These are phyloP conservation scores for Encarsia formosa DNA, from an alignment of 2,888 invertebrate genomes.

Conservation along the genomic window DNA sequence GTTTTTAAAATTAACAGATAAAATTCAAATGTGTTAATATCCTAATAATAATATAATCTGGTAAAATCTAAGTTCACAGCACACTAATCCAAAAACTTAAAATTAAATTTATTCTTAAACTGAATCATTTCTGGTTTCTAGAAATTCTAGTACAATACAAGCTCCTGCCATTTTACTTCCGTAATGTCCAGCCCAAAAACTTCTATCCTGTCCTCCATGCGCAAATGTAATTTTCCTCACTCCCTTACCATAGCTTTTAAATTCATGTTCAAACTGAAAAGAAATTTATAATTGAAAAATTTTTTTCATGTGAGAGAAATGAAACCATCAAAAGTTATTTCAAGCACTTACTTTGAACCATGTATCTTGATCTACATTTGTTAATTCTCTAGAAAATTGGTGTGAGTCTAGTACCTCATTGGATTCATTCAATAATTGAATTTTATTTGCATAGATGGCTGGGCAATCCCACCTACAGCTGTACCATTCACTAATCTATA, in stretches of 20 bases:
- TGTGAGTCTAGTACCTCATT: constrained; percentile 27
- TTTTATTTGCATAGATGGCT: constrained; percentile 34
- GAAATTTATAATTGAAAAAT: not conserved
- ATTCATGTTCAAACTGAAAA: constrained; percentile 26
- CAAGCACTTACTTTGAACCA: constrained; percentile 37
- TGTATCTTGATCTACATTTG: constrained; percentile 35
- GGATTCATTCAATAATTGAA: constrained; percentile 28
- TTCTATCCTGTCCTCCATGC: constrained; percentile 58
- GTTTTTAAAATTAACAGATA: too few species aligned
- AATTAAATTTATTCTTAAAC: too few species aligned
- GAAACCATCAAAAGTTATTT: not conserved
- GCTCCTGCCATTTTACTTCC: constrained; percentile 65
- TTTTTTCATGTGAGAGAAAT: not conserved
- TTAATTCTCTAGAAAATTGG: constrained; percentile 31
- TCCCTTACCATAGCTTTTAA: constrained; percentile 55
- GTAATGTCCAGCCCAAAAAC: constrained; percentile 65
- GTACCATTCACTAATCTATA: constrained; percentile 44
- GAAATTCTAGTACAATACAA: constrained; percentile 32
- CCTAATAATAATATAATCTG: too few species aligned
- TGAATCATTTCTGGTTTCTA: too few species aligned
- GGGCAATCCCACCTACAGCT: constrained; percentile 41
- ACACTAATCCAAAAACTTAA: too few species aligned
- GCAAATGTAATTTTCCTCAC: constrained; percentile 53
- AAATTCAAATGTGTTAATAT: too few species aligned
- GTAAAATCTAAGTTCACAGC: too few species aligned